Conservation (phyloP, 2,113 vertebrate species). For the Aptenodytes patagonicus region DNA sequence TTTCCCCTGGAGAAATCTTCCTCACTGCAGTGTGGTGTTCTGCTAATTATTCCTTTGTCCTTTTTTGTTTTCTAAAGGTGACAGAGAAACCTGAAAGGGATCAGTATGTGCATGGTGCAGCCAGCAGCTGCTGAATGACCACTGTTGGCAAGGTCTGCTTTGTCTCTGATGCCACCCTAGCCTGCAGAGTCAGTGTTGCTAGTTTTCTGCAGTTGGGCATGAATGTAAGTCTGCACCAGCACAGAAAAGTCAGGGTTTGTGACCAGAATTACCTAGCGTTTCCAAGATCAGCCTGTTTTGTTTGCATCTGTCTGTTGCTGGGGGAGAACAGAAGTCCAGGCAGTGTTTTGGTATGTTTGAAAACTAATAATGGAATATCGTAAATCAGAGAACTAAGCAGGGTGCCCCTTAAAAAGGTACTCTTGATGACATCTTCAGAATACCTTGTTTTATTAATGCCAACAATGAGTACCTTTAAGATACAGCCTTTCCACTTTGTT, state of each 20-base stretch:
- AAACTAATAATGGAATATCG: neutral
- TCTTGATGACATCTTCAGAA: neutral
- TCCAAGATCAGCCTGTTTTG: neutral
- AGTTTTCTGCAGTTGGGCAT: neutral
- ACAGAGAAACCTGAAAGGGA: neutral
- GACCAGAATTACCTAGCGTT: neutral
- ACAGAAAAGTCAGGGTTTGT: neutral
- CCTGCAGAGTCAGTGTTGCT: neutral
- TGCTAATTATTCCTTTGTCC: conserved; percentile 1
- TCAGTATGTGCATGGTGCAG: accelerated
- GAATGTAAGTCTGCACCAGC: neutral
- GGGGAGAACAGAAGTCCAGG: neutral
- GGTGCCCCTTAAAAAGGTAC: neutral
- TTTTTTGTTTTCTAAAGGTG: neutral
- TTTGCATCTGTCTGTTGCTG: neutral
- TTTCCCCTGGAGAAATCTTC: neutral
- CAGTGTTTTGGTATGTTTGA: neutral
- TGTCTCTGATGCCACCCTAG: neutral
- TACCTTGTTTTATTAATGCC: neutral
- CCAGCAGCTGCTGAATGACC: neutral
- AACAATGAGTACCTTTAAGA: neutral
- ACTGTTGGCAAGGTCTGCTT: neutral
- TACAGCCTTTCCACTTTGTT: conserved; percentile 17
- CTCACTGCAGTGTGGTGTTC: neutral
- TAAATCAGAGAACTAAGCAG: neutral